Base-by-base conservation (phyloP, 2,888 invertebrate species). In the Gibbula magus region DNA sequence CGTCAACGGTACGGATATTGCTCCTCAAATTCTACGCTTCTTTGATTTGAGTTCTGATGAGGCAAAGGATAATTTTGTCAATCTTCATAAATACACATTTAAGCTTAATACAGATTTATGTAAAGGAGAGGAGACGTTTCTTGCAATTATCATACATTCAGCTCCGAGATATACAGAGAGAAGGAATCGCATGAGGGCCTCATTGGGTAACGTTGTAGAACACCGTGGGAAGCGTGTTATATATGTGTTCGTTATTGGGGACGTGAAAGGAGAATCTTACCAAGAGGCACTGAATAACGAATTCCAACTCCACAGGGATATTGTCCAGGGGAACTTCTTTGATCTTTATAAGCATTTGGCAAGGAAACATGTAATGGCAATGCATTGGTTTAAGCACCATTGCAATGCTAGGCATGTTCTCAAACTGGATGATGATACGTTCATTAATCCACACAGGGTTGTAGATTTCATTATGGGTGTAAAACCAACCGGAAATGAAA, bases 351-450 rank as follows among this genome's bases (percentile, higher is more conserved):
- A 32, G 20, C 16, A 70, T 25, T 39, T 70, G 4, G 39, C 20
- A 0, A 70, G 70, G 35, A 70, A 70, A 70, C 70, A 70, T 39
- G 35, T 70, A 16, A 70, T 70, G 70, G 35, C 70, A 2, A 70
- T 70, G 70, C 70, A 70, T 20, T 70, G 70, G 70, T 70, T 70
- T 35, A 70, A 35, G 70, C 20, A 70, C 2, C 35, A 32, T 10
- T 70, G 70, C 8, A 20, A 32, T n/a, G 70, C 70, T 5, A 20
- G 35, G 35, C 18, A 70, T 16, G 35, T 70, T 35, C 16, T 70
- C 5, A 70, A 70, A n/a, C n/a, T 39, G 18, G 70, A 70, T 20
- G 70, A 70, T 20, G 70, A 70, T 35, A 70, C 70, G 39, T 70
- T 70, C 35, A 35, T 70, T 16, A 70, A 70, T 35, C 70, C 70